These are phyloP conservation scores for Eulithis testata DNA, from an alignment of 2,888 invertebrate species.

Conservation along the genomic window DNA sequence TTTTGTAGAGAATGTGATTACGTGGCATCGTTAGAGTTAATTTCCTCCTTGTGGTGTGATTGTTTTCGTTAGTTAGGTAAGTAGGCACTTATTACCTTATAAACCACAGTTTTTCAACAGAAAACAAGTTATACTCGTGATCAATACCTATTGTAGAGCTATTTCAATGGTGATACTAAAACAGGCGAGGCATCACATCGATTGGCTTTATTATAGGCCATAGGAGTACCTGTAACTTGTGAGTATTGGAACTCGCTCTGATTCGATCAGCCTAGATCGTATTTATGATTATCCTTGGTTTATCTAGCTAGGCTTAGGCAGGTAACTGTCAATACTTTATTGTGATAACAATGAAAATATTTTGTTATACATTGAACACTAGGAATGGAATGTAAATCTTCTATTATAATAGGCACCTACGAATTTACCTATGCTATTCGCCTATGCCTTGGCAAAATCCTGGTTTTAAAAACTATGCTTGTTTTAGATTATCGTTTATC, in stretches of 20 bases:
- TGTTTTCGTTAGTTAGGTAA: background rate
- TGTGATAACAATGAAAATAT: background rate
- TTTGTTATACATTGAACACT: too few relatives aligned
- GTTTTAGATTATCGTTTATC: slow-evolving; percentile 25
- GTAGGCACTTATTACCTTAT: too few relatives aligned
- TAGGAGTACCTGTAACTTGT: too few relatives aligned
- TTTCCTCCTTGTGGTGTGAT: background rate
- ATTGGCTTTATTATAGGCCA: background rate
- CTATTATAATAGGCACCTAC: too few relatives aligned
- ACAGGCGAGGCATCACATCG: slow-evolving; percentile 1
- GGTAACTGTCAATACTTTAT: background rate
- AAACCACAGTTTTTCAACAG: too few relatives aligned
- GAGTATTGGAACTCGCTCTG: too few relatives aligned
- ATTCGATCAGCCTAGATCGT: too few relatives aligned
- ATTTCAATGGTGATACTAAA: background rate
- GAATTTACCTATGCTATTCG: too few relatives aligned
- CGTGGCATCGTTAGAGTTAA: slow-evolving; percentile 5
- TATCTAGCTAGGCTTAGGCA: too few relatives aligned
- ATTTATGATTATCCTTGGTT: too few relatives aligned
- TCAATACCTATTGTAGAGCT: background rate
- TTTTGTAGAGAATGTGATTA: slow-evolving; percentile 18
- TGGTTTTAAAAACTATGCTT: slow-evolving; percentile 1
- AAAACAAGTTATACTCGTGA: too few relatives aligned
- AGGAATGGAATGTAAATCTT: too few relatives aligned
- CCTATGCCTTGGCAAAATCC: background rate